A percentile compares a stretch with the other conserved stretches of the same genome.
phyloP scores from a whole-genome alignment of 2,113 vertebrate species.

The Eretmodus cyanostictus region DNA sequence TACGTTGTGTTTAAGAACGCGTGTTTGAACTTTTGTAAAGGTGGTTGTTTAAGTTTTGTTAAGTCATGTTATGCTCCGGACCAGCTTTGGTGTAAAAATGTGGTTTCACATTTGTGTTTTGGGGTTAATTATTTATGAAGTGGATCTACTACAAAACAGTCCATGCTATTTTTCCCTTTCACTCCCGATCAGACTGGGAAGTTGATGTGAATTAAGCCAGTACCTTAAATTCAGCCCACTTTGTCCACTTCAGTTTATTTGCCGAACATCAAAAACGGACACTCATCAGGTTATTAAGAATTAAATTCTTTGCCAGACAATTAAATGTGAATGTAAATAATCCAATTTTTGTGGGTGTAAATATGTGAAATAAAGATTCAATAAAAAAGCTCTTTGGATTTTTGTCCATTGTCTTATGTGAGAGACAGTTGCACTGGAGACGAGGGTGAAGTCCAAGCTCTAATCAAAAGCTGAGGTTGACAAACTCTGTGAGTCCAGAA shows the following conservation, averaged over 20 bases:
- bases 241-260: neutral
- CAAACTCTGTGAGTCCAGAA: neutral
- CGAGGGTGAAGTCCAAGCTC: neutral
- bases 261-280: neutral
- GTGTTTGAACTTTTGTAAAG: neutral
- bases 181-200: neutral
- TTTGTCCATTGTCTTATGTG: neutral
- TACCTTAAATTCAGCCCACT: neutral
- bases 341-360: conserved; percentile 10
- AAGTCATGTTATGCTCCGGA: neutral
- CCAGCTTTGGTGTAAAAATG: neutral
- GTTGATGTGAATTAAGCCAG: neutral
- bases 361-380: conserved; percentile 58
- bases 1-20: neutral
- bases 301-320: neutral
- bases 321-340: conserved; percentile 63
- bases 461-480: neutral
- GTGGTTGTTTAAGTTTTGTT: neutral
- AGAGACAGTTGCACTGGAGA: too few species aligned
- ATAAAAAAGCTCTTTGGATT: neutral
- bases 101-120: neutral
- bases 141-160: neutral
- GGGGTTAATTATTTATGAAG: neutral
- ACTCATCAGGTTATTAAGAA: neutral
- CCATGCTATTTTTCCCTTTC: neutral